Base-by-base conservation (phyloP, 2,113 vertebrate genomes). In the Pavo muticus region DNA sequence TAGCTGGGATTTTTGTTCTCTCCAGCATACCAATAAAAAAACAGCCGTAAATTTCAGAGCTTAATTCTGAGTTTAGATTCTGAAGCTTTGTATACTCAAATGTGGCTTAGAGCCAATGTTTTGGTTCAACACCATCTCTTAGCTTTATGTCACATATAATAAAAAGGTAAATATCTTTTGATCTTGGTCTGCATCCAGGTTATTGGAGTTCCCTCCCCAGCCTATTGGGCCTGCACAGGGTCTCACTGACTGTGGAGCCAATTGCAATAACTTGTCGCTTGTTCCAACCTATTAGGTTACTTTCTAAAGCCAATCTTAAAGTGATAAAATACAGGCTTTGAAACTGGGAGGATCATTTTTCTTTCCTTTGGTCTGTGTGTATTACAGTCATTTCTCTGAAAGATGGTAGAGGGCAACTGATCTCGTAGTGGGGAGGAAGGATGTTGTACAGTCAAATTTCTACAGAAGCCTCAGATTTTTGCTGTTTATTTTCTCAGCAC, bases 111-210 rank as follows among this genome's bases (percentile, higher is more conserved):
- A 78, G 73, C 64, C 85, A 80, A 25, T 72, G 44, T 81, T 90
- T 91, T 84, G 18, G 39, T 91, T 88, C 56, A 80, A 77, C 35
- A 68, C 8, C 64, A 74, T 56, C 52, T 88, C 82, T 88, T 88
- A 83, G 19, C 69, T 95, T 77, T 72, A 74, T 88, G 85, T 88
- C 78, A 72, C 48, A 65, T 45, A 42, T 63, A 94, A 88, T 81
- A 68, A 74, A 39, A 92, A 91, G 78, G 84, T 85, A 70, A 91
- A 87, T 0, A 17, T 90, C 68, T 80, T 91, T 85, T 85, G 84
- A 83, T 73, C 44, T 63, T 89, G 68, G 30, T 70, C 63, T 5
- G 4, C 35, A 85, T 54, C 71, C 74, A 85, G 93, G 37, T 80
- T 75, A 76, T 63, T 67, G 59, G 42, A 71, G 45, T 14, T 94